A percentile compares a stretch with the other conserved stretches of the same genome.
phyloP scores from a whole-genome alignment of 2,113 vertebrate species.

The Phylloscopus whistleri region DNA sequence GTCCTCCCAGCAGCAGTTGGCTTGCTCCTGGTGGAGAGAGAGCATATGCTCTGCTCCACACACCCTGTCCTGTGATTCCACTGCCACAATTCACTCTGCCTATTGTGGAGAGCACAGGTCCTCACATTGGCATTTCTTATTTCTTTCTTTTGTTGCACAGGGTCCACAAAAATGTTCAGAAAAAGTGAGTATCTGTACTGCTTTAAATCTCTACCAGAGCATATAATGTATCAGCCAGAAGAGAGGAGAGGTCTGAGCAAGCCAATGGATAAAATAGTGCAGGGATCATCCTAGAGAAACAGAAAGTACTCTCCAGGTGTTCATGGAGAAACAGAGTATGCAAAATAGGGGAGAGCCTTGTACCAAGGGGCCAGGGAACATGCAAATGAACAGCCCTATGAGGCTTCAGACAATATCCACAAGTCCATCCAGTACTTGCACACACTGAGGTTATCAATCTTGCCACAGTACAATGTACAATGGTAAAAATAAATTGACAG shows the following conservation, averaged over 20 bases:
- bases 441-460: background rate
- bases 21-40: background rate
- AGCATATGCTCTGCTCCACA: constrained; percentile 43
- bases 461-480: background rate
- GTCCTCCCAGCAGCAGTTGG: constrained; percentile 40
- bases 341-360: background rate
- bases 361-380: background rate
- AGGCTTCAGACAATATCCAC: background rate
- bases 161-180: background rate
- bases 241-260: background rate
- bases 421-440: background rate
- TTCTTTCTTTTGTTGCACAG: background rate
- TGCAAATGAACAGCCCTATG: background rate
- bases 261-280: background rate
- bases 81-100: background rate
- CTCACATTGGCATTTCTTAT: background rate
- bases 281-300: background rate
- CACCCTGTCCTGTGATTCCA: background rate
- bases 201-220: background rate
- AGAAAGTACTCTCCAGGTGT: background rate
- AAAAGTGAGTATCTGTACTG: background rate
- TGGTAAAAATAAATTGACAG: background rate
- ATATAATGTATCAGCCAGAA: background rate
- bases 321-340: background rate
- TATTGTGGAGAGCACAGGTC: background rate